Evolutionary conservation across 2,797 vertebrate genomes (phyloP).

Genomic region (Pipistrellus pygmaeus): DNA sequence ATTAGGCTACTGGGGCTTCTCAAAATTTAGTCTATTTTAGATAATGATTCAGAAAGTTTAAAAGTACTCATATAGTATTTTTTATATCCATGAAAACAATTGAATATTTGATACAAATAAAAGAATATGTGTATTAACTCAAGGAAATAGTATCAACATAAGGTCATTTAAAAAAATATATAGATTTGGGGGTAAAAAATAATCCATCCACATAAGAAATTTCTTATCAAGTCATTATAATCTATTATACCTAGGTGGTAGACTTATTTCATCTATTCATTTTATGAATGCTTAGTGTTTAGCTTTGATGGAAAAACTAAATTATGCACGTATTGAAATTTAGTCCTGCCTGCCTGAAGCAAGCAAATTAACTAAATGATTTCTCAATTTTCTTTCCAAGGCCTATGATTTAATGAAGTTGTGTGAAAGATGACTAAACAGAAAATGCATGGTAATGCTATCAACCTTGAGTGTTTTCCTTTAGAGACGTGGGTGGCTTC

Average conservation of each 20-base stretch:
- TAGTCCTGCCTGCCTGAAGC: constrained; percentile 33
- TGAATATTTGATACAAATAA: neutral
- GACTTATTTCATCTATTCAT: constrained; percentile 11
- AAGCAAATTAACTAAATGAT: constrained; percentile 74
- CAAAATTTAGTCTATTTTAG: constrained; percentile 8
- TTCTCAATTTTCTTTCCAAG: constrained; percentile 64
- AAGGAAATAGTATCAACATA: neutral
- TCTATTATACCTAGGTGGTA: neutral
- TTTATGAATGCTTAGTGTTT: constrained; percentile 28
- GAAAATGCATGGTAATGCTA: neutral
- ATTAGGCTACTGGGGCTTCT: too few relatives aligned
- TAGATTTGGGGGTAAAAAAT: neutral
- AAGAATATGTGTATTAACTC: neutral
- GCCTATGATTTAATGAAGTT: constrained; percentile 57
- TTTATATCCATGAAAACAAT: constrained; percentile 1
- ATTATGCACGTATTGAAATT: constrained; percentile 52
- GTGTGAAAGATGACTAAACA: constrained; percentile 7
- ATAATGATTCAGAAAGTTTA: neutral
- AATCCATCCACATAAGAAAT: neutral
- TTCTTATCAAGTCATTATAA: constrained; percentile 23
- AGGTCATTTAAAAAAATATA: neutral
- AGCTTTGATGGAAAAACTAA: constrained; percentile 65
- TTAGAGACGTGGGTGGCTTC: neutral
- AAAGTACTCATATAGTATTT: neutral
- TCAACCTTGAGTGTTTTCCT: neutral